These are phyloP conservation scores for Aeoliscus strigatus DNA, from an alignment of 2,797 vertebrate species.

Conservation along the genomic window DNA sequence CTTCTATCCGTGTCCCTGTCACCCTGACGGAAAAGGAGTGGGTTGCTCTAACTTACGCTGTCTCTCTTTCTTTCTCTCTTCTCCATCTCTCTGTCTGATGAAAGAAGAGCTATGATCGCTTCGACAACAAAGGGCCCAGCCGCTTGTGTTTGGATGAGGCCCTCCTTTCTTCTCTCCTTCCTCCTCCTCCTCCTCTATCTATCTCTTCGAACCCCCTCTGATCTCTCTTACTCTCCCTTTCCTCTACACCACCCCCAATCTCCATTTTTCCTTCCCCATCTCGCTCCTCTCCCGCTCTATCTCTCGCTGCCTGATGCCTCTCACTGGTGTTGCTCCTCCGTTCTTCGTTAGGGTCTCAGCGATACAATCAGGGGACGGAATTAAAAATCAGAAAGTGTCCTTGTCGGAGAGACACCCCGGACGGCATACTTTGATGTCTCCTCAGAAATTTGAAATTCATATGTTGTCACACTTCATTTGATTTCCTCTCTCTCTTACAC, in stretches of 20 bases:
- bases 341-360: conserved; percentile 74
- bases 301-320: conserved; percentile 67
- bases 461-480: conserved; percentile 84
- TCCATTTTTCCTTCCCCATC: conserved; percentile 8
- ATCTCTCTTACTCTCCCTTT: conserved; percentile 63
- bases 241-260: conserved; percentile 18
- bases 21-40: conserved; percentile 68
- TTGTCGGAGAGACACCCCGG: conserved; percentile 77
- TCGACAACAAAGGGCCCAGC: conserved; percentile 76
- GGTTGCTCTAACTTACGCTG: conserved; percentile 57
- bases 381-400: conserved; percentile 83
- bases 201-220: conserved; percentile 64
- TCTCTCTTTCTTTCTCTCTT: no score
- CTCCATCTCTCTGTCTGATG: conserved; percentile 73
- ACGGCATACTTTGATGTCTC: conserved; percentile 80
- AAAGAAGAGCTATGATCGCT: conserved; percentile 79
- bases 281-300: conserved; percentile 58
- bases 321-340: conserved; percentile 59
- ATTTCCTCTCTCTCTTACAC: conserved; percentile 54
- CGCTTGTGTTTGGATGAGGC: conserved; percentile 76
- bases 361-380: conserved; percentile 81
- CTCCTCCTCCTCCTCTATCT: conserved; percentile 71
- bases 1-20: conserved; percentile 63
- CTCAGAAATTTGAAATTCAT: conserved; percentile 83
- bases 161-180: conserved; percentile 77